These are phyloP conservation scores for Carabus problematicus DNA, from an alignment of 2,888 invertebrate genomes.

Conservation along the genomic window DNA sequence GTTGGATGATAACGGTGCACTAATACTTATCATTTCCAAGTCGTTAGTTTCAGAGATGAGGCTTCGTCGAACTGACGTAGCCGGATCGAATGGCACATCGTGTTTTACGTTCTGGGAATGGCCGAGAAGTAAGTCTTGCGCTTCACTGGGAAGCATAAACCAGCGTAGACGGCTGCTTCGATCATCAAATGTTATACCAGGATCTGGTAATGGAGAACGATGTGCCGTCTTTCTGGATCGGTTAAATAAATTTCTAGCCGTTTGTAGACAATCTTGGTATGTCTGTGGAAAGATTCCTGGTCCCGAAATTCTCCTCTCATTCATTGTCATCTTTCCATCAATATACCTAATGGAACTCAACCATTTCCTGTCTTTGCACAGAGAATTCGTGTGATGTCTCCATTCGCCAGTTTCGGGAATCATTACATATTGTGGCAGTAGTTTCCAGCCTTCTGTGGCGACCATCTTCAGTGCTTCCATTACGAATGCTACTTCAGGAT, in stretches of 20 bases:
- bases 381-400: conserved; percentile 81
- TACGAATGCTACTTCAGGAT: conserved; percentile 80
- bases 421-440: conserved; percentile 86
- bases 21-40: conserved; percentile 49
- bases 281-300: conserved; percentile 77
- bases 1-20: conserved; percentile 60
- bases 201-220: conserved; percentile 75
- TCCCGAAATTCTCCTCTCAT: conserved; percentile 75
- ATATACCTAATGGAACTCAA: conserved; percentile 72
- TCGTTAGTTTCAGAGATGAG: conserved; percentile 37
- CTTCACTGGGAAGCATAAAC: conserved; percentile 91
- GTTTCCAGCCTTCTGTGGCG: conserved; percentile 87
- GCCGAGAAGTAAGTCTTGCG: conserved; percentile 76
- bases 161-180: conserved; percentile 77
- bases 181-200: conserved; percentile 73
- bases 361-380: conserved; percentile 84
- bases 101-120: conserved; percentile 80
- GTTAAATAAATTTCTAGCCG: conserved; percentile 79
- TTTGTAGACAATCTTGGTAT: conserved; percentile 78
- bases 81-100: conserved; percentile 77
- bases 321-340: conserved; percentile 77
- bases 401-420: conserved; percentile 90
- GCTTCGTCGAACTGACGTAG: conserved; percentile 52
- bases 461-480: conserved; percentile 86
- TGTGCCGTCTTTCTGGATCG: conserved; percentile 79